Conservation (phyloP, 2,113 vertebrate genomes). For the Centropus bengalensis region DNA sequence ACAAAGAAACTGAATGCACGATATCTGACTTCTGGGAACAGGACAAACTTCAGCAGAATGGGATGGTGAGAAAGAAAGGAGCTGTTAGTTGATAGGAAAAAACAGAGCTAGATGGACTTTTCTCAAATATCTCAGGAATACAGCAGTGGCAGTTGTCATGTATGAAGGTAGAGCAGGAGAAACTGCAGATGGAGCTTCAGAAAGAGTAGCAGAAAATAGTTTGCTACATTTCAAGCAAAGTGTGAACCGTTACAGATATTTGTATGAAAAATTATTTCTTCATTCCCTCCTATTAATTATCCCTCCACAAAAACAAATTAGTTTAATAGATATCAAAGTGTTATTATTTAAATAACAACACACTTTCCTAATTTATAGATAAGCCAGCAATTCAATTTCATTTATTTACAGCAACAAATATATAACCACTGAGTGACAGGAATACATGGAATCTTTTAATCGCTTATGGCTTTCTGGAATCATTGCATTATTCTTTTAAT, state of each 20-base stretch:
- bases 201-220: not conserved
- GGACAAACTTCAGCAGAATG: not conserved
- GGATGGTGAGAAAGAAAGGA: not conserved
- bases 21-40: not conserved
- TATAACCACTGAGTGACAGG: not conserved
- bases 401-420: not conserved
- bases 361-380: not conserved
- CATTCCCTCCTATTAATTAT: not conserved
- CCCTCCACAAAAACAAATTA: not conserved
- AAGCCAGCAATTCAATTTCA: not conserved
- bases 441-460: not conserved
- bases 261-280: not conserved
- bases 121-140: not conserved
- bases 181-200: not conserved
- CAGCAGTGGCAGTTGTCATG: not conserved
- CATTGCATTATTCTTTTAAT: not conserved
- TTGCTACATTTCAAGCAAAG: not conserved
- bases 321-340: not conserved
- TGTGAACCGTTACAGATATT: not conserved
- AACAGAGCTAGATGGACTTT: not conserved
- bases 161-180: not conserved
- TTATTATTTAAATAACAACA: not conserved
- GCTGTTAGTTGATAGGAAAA: not conserved
- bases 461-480: not conserved
- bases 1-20: not conserved